These are phyloP conservation scores for Aldabrachelys gigantea DNA, from an alignment of 2,113 vertebrate species.

Conservation along the genomic window DNA sequence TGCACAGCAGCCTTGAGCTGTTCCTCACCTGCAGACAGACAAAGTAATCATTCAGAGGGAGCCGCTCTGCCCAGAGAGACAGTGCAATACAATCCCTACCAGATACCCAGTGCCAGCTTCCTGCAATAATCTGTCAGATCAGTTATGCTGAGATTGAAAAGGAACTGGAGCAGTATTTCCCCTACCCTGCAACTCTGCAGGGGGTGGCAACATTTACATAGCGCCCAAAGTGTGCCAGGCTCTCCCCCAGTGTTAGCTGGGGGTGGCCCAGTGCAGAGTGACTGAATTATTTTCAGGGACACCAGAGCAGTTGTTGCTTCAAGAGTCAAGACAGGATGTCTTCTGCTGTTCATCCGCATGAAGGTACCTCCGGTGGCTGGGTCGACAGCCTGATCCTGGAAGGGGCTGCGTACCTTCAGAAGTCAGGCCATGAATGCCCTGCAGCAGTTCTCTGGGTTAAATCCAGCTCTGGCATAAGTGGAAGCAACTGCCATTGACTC, in stretches of 20 bases:
- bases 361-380: background rate
- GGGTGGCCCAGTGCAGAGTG: background rate
- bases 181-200: background rate
- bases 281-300: background rate
- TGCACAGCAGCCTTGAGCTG: conserved; percentile 65
- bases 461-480: background rate
- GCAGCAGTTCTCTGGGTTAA: background rate
- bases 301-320: background rate
- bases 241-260: background rate
- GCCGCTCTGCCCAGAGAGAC: fast-evolving
- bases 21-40: conserved; percentile 71
- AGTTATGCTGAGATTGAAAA: background rate
- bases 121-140: background rate
- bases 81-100: background rate
- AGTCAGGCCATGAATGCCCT: background rate
- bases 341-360: background rate
- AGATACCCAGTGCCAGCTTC: background rate
- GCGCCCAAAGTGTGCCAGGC: background rate
- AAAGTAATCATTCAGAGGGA: background rate
- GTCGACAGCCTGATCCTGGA: background rate
- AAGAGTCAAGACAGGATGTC: background rate
- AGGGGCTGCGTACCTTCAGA: background rate
- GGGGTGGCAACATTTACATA: background rate
- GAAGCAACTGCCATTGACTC: background rate
- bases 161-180: background rate